These are phyloP conservation scores for Leiothrix lutea DNA, from an alignment of 2,113 vertebrate species.

Conservation along the genomic window DNA sequence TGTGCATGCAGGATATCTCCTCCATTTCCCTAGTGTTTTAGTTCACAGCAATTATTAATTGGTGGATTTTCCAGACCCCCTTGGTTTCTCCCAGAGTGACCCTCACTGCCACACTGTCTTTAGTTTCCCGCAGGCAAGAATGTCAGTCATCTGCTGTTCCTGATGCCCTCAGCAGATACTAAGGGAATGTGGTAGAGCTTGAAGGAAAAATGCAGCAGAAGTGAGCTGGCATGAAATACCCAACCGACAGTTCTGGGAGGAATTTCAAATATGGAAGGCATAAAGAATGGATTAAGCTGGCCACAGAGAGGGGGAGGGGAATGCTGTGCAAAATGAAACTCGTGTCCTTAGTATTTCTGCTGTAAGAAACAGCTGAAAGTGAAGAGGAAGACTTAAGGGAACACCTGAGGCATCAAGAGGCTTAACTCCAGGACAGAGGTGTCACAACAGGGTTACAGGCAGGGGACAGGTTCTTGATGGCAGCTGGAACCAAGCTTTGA, in stretches of 20 bases:
- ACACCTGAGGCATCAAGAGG: not conserved
- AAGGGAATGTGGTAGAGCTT: not conserved
- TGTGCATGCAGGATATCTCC: not conserved
- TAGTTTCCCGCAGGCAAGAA: conserved; percentile 73
- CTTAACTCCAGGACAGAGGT: not conserved
- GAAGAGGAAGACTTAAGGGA: not conserved
- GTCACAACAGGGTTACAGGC: not conserved
- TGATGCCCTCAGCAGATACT: not conserved
- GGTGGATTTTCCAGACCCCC: conserved; percentile 86
- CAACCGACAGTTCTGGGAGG: not conserved
- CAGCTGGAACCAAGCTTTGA: not conserved
- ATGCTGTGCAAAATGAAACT: not conserved
- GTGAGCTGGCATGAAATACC: not conserved
- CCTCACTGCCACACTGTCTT: conserved; percentile 86
- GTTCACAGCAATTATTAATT: not conserved
- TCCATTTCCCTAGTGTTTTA: not conserved
- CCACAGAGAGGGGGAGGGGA: not conserved
- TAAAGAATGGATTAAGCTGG: not conserved
- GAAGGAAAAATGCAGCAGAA: not conserved
- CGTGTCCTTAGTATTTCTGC: not conserved
- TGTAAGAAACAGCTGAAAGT: not conserved
- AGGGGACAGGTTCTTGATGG: not conserved
- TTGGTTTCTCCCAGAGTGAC: conserved; percentile 89
- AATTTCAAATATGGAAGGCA: not conserved
- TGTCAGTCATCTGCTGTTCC: not conserved